Conservation (phyloP, 2,888 invertebrate species). For the Malthinus seriepunctatus region DNA sequence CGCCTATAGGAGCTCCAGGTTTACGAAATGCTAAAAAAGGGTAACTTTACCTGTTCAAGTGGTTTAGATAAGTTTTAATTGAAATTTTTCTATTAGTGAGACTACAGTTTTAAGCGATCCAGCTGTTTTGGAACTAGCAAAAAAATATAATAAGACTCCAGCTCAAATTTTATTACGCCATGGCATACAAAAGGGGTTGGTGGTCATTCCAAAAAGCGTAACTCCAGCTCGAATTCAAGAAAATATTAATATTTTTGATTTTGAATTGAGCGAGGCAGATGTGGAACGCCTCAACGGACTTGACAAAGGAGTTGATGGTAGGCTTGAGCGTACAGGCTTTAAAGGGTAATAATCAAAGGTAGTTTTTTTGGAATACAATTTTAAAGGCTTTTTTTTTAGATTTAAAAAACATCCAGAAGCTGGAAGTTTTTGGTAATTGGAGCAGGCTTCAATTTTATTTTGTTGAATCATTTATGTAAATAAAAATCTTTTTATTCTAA, state of each 20-base stretch:
- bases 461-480: too few species aligned
- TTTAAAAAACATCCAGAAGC: not conserved
- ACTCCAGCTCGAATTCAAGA: conserved; percentile 71
- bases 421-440: not conserved
- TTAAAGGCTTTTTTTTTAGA: not conserved
- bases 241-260: conserved; percentile 78
- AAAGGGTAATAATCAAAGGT: not conserved
- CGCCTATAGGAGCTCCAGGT: conserved; percentile 76
- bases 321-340: not conserved
- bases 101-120: conserved; percentile 53
- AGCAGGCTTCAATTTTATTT: too few species aligned
- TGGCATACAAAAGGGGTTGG: conserved; percentile 70
- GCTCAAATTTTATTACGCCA: conserved; percentile 77
- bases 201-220: conserved; percentile 84
- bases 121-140: conserved; percentile 54
- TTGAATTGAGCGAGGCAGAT: conserved; percentile 66
- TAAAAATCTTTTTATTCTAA: too few species aligned
- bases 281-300: conserved; percentile 63
- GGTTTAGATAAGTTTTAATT: too few species aligned
- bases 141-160: conserved; percentile 66
- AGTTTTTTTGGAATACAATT: too few species aligned
- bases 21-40: conserved; percentile 41
- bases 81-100: too few species aligned
- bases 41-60: conserved; percentile 21
- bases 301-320: conserved; percentile 64